Conservation (phyloP, 2,113 vertebrate genomes). For the Sorex fumeus region DNA sequence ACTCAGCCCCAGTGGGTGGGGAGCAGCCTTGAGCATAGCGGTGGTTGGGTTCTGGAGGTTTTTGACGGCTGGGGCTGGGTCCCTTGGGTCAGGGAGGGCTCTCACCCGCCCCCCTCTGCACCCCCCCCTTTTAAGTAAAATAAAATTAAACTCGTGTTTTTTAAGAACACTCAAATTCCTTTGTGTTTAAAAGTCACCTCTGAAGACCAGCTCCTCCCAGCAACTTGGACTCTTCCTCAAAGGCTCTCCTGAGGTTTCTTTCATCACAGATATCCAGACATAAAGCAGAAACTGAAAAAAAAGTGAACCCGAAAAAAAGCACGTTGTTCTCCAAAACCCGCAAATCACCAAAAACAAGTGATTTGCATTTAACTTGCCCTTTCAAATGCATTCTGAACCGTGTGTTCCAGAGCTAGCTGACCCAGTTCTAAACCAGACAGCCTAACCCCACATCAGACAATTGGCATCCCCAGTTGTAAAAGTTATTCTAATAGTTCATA, state of each 20-base stretch:
- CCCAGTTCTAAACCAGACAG: constrained; percentile 49
- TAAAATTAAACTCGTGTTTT: constrained; percentile 34
- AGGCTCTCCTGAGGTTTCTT: neutral
- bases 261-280: neutral
- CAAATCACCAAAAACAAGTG: constrained; percentile 42
- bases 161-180: neutral
- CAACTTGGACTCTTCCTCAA: neutral
- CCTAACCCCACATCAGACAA: constrained; percentile 56
- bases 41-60: too few species aligned
- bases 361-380: constrained; percentile 52
- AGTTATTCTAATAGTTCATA: constrained; percentile 22
- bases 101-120: too few species aligned
- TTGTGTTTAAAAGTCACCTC: neutral
- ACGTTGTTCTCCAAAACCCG: constrained; percentile 15
- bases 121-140: too few species aligned
- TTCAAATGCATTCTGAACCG: constrained; percentile 45
- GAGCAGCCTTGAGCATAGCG: too few species aligned
- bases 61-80: too few species aligned
- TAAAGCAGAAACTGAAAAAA: too few species aligned
- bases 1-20: too few species aligned
- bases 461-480: constrained; percentile 38
- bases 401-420: constrained; percentile 53
- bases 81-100: too few species aligned
- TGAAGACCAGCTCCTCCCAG: neutral
- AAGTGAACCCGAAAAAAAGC: neutral